Evolutionary conservation across 2,113 vertebrate genomes (phyloP).

Genomic region (Syngnathus floridae): DNA sequence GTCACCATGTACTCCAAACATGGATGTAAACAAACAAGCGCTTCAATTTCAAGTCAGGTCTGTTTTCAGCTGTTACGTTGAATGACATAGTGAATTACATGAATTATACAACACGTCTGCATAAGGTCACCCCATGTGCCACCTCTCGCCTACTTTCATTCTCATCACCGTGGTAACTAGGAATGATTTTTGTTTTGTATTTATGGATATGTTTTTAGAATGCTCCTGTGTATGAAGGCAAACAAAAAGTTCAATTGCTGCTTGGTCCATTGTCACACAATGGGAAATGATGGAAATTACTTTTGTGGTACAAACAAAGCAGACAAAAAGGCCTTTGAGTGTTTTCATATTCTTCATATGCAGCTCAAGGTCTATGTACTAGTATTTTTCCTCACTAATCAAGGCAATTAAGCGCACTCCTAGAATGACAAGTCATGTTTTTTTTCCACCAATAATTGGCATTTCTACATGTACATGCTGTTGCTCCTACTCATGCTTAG

Average conservation of each 20-base stretch:
- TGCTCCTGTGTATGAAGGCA: slow-evolving; percentile 22
- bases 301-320: neutral
- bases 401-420: no score
- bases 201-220: slow-evolving; percentile 20
- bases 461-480: no score
- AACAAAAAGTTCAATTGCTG: slow-evolving; percentile 1
- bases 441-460: no score
- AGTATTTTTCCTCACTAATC: no score
- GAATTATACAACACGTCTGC: slow-evolving; percentile 39
- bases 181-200: slow-evolving; percentile 18
- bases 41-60: neutral
- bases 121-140: slow-evolving; percentile 43
- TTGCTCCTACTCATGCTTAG: no score
- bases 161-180: slow-evolving; percentile 57
- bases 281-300: neutral
- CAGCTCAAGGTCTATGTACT: no score
- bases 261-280: neutral
- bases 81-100: slow-evolving; percentile 1
- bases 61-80: neutral
- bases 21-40: neutral
- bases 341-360: no score
- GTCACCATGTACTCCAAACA: neutral
- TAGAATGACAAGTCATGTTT: no score
- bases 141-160: slow-evolving; percentile 45
- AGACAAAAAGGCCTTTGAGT: no score